phyloP scores from a whole-genome alignment of 2,797 vertebrate genomes.

The Melanotaenia parkinsoni region DNA sequence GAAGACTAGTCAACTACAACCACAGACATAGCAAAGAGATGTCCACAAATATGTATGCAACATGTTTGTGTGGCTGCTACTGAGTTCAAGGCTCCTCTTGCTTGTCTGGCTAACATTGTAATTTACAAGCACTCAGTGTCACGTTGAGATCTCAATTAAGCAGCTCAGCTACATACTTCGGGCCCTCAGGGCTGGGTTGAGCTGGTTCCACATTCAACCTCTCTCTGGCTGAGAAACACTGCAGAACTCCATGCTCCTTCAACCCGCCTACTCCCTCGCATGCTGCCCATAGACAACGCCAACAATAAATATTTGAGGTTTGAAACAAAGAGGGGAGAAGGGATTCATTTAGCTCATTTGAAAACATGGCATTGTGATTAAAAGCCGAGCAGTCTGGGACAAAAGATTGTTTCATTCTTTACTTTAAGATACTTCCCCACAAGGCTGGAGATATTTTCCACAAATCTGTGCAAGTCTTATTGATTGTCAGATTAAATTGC shows the following conservation, averaged over 20 bases:
- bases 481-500: conserved; percentile 10
- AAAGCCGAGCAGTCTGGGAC: conserved; percentile 57
- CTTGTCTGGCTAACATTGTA: conserved; percentile 81
- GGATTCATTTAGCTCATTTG: conserved; percentile 77
- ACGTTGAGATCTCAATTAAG: conserved; percentile 86
- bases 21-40: conserved; percentile 14
- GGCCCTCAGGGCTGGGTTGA: conserved; percentile 67
- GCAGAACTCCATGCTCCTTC: conserved; percentile 56
- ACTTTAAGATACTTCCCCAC: conserved; percentile 15
- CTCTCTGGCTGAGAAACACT: conserved; percentile 63
- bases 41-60: conserved; percentile 30
- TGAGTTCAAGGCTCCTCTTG: conserved; percentile 66
- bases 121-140: conserved; percentile 84
- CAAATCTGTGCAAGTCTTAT: conserved; percentile 11
- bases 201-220: conserved; percentile 59
- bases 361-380: conserved; percentile 81
- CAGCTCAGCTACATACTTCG: conserved; percentile 62
- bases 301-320: conserved; percentile 83
- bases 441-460: conserved; percentile 32
- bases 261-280: conserved; percentile 44
- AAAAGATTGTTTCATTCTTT: conserved; percentile 39
- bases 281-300: conserved; percentile 75
- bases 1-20: conserved; percentile 10
- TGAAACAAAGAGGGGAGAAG: conserved; percentile 77
- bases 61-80: conserved; percentile 65